Evolutionary conservation across 1,140 invertebrate genomes (phyloP), one percentile per base, ranked within the genome.

Genomic region (Macrobrachium rosenbergii): DNA sequence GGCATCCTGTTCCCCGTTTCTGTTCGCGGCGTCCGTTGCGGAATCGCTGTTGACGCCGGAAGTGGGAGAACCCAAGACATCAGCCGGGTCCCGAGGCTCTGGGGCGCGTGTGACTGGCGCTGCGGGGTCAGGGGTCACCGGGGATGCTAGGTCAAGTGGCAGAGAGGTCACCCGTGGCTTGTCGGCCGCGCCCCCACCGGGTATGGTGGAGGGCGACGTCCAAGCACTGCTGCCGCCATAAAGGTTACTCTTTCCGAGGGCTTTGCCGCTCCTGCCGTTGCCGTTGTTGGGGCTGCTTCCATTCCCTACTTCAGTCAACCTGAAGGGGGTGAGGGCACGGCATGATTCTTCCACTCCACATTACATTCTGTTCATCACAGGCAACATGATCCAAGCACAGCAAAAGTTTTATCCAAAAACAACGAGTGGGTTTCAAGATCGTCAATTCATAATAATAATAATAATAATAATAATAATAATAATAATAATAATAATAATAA

Each of bases 121-220:
- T 10, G 52, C 84, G 52, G 84, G 84, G 78, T 87, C 84, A 52
- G 37, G 69, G 67, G 84, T 87, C 21, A 87, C 78, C 23, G 84
- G 78, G 0, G 84, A 87, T 28, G 67, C 84, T n/a, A 75, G 78
- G 52, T 87, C 78, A 21, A 87, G 69, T 19, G 84, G 84, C 28
- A 87, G 69, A 21, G 78, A 28, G 23, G 69, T 72, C 52, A 59
- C 52, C 21, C 23, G 19, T 2, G 64, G 37, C 17, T 60, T 45
- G 17, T 72, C 69, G 17, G 73, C 23, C n/a, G 23, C 28, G 59
- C 73, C 82, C 23, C 82, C 82, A 14, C 81, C 81, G 43, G 81
- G 81, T n/a, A 82, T 85, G 62, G 83, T 78, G 12, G 84, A 72
- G 11, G 82, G 60, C 45, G 81, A 82, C 23, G 73, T 60, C 60